Percentiles rank a stretch among this genome's conserved stretches.
phyloP scores from a whole-genome alignment of 2,888 invertebrate genomes.

The Leucophenga maculata region DNA sequence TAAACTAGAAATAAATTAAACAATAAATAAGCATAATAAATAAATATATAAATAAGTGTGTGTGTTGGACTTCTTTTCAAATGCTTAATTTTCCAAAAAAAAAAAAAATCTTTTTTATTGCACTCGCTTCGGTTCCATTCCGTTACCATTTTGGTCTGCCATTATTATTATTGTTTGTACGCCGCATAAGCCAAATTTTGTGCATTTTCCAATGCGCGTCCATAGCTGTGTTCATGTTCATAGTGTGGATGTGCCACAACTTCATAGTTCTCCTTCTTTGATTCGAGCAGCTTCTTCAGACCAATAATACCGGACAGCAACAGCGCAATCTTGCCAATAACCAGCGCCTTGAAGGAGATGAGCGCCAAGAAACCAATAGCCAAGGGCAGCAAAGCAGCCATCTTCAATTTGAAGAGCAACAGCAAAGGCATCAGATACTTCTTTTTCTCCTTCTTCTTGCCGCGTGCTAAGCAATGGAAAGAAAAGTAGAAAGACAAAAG shows the following conservation, averaged over 20 bases:
- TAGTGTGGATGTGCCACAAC: slow-evolving; percentile 82
- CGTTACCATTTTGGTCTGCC: slow-evolving; percentile 15
- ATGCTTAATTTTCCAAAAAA: background rate
- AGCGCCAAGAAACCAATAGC: slow-evolving; percentile 84
- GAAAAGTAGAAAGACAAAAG: background rate
- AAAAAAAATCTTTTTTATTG: slow-evolving; percentile 49
- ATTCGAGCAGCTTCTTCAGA: slow-evolving; percentile 81
- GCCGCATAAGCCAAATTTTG: slow-evolving; percentile 83
- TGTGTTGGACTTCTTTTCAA: slow-evolving; percentile 33
- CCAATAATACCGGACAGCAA: slow-evolving; percentile 83
- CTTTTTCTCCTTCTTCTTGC: slow-evolving; percentile 85
- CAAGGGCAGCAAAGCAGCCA: slow-evolving; percentile 83
- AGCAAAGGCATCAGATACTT: slow-evolving; percentile 84
- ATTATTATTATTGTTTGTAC: slow-evolving; percentile 61
- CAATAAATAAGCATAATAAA: slow-evolving; percentile 32
- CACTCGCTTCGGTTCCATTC: slow-evolving; percentile 51
- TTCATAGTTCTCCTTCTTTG: slow-evolving; percentile 84
- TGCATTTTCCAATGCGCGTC: slow-evolving; percentile 79
- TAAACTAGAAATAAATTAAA: slow-evolving; percentile 63
- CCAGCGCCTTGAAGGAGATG: slow-evolving; percentile 86
- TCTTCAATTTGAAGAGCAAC: slow-evolving; percentile 85
- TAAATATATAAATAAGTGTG: slow-evolving; percentile 45
- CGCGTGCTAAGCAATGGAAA: slow-evolving; percentile 76
- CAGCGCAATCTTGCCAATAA: slow-evolving; percentile 87
- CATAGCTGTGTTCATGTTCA: slow-evolving; percentile 77